Percentiles rank a stretch among this genome's conserved stretches.
Conservation (phyloP, 2,888 invertebrate species). For the Hypomecis punctinalis region DNA sequence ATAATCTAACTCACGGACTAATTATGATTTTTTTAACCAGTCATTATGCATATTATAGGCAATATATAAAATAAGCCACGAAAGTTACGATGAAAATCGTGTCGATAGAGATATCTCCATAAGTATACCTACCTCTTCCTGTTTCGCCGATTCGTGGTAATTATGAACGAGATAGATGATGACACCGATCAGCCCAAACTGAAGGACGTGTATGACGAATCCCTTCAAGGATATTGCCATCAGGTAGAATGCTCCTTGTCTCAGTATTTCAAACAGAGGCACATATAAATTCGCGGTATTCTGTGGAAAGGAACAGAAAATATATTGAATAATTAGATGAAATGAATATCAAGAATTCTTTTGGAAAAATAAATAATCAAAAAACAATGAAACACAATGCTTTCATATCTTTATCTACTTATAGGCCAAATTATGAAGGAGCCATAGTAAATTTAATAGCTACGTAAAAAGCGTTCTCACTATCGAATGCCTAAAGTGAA, state of each 20-base stretch:
- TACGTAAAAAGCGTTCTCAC: no score
- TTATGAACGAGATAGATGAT: slow-evolving; percentile 46
- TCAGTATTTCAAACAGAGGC: slow-evolving; percentile 48
- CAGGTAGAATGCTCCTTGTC: slow-evolving; percentile 60
- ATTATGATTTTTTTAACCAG: no score
- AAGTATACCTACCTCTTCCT: slow-evolving; percentile 51
- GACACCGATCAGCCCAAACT: slow-evolving; percentile 54
- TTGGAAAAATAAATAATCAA: no score
- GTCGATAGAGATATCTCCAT: background rate
- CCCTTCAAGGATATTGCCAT: slow-evolving; percentile 65
- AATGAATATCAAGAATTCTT: no score
- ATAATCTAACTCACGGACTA: no score
- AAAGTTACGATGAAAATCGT: background rate
- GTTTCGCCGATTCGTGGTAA: slow-evolving; percentile 45
- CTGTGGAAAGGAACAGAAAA: background rate
- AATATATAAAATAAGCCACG: no score
- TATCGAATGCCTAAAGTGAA: no score
- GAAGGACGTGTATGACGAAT: slow-evolving; percentile 54
- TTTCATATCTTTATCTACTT: no score
- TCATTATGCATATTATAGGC: no score
- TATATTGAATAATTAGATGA: background rate
- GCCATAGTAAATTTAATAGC: no score
- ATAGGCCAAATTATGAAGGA: no score
- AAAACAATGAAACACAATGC: no score
- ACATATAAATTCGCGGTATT: background rate